Percentiles rank a stretch among this genome's conserved stretches.
phyloP scores from a whole-genome alignment of 2,888 invertebrate genomes.

The Platypus cylindrus region DNA sequence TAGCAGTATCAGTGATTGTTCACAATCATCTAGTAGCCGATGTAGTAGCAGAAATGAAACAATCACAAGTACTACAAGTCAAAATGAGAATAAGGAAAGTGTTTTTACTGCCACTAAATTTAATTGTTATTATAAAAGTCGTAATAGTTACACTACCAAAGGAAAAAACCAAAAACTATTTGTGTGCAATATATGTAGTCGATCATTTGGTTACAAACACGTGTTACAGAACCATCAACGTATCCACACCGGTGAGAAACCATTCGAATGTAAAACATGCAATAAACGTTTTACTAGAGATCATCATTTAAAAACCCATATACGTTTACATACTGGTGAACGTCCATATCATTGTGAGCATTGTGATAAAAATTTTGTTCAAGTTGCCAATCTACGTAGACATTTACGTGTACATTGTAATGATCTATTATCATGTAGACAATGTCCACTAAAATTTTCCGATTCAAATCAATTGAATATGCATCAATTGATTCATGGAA shows the following conservation, averaged over 20 bases:
- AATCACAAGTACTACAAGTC: no score
- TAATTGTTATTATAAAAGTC: no score
- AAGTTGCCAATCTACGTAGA: conserved; percentile 81
- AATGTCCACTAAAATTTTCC: conserved; percentile 76
- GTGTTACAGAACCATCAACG: conserved; percentile 89
- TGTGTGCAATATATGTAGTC: conserved; percentile 76
- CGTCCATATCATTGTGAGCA: conserved; percentile 86
- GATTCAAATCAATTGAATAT: conserved; percentile 88
- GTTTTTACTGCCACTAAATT: no score
- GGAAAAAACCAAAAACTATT: conserved; percentile 80
- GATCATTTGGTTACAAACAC: conserved; percentile 88
- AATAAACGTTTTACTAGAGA: conserved; percentile 85
- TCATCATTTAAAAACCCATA: conserved; percentile 87
- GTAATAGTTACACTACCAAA: no score
- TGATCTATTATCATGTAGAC: conserved; percentile 49
- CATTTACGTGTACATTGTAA: conserved; percentile 78
- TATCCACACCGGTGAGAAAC: conserved; percentile 90
- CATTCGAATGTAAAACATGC: conserved; percentile 84
- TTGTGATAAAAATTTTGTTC: conserved; percentile 86
- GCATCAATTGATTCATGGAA: conserved; percentile 77
- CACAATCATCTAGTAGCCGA: no score
- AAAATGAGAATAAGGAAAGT: no score
- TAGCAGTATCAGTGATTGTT: no score
- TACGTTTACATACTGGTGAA: conserved; percentile 85
- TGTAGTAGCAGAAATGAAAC: no score